Percentiles rank a stretch among this genome's conserved stretches.
Conservation (phyloP, 2,113 vertebrate species). For the Dasyurus viverrinus region DNA sequence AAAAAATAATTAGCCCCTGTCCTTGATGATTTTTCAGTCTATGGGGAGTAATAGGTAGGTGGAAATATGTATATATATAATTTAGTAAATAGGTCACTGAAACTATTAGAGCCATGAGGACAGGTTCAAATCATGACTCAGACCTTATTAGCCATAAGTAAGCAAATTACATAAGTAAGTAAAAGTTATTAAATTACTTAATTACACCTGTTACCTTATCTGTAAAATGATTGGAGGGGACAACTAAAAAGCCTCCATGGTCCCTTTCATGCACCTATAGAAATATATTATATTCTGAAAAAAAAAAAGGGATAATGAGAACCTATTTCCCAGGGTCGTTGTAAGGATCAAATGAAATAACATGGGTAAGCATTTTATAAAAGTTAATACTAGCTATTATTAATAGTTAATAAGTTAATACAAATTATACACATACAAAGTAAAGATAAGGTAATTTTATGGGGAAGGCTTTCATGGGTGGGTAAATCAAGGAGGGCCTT, state of each 20-base stretch:
- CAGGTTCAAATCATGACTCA: neutral
- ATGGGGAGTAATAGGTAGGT: neutral
- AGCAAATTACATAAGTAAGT: neutral
- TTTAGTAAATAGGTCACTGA: neutral
- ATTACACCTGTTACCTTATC: neutral
- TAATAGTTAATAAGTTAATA: neutral
- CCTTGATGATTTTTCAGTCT: neutral
- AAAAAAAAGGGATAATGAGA: neutral
- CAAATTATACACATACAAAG: neutral
- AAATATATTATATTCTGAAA: neutral
- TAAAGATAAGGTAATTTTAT: neutral
- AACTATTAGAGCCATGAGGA: neutral
- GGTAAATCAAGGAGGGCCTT: neutral
- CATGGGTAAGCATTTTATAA: neutral
- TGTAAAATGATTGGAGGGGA: neutral
- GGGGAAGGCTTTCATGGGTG: neutral
- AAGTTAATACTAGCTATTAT: neutral
- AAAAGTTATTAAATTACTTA: neutral
- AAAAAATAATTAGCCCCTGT: neutral
- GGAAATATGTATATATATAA: neutral
- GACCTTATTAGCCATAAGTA: neutral
- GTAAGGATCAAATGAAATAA: neutral
- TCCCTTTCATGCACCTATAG: neutral
- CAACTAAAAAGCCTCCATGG: neutral
- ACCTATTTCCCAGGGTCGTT: neutral